Evolutionary conservation across 2,797 vertebrate genomes (phyloP).

Genomic region (Xiphorhynchus erythropygius): DNA sequence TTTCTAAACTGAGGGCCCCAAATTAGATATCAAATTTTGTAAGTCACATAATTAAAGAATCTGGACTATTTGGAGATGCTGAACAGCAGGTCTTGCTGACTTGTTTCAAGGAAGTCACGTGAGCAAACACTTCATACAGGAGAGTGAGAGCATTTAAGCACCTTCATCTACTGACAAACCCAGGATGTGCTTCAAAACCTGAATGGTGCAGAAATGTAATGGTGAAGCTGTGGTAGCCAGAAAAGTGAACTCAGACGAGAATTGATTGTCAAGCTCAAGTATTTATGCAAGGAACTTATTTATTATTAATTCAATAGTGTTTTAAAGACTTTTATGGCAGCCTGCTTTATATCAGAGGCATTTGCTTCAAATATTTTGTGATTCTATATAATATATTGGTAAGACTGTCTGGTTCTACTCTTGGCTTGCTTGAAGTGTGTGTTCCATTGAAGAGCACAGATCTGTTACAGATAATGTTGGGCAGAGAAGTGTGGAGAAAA

Average conservation of each 20-base stretch:
- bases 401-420: background rate
- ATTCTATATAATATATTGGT: background rate
- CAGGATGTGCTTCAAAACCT: background rate
- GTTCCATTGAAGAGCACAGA: background rate
- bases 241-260: background rate
- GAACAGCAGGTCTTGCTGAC: background rate
- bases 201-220: background rate
- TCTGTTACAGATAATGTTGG: background rate
- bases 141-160: background rate
- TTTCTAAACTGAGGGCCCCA: background rate
- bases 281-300: background rate
- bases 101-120: background rate
- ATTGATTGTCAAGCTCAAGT: background rate
- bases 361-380: background rate
- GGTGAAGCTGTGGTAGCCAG: fast-evolving
- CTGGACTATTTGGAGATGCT: background rate
- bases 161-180: background rate
- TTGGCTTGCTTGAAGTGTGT: background rate
- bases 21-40: background rate
- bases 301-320: background rate
- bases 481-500: background rate
- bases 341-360: background rate
- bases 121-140: background rate
- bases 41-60: background rate
- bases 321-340: background rate